Percentiles rank a stretch among this genome's conserved stretches.
These are phyloP conservation scores for Fratercula arctica DNA, from an alignment of 2,797 vertebrate species.

Conservation along the genomic window DNA sequence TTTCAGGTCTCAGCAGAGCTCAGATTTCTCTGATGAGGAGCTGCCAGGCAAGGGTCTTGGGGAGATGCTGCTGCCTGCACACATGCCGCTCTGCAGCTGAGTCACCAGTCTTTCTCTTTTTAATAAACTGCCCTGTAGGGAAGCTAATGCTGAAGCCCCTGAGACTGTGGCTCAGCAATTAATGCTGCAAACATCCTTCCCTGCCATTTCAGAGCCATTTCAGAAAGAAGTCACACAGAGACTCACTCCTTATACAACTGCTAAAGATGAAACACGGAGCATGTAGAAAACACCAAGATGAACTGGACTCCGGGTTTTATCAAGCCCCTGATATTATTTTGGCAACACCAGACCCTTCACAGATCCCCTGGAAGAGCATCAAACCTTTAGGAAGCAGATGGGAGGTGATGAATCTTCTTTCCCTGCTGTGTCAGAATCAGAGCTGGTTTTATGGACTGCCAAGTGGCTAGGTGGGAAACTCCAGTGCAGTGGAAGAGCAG, in stretches of 20 bases:
- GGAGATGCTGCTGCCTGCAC: background rate
- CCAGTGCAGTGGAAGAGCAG: background rate
- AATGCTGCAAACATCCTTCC: slow-evolving; percentile 4
- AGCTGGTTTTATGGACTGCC: background rate
- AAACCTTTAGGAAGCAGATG: slow-evolving; percentile 21
- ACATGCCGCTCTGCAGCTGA: background rate
- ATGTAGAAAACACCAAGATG: background rate
- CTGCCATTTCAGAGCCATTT: background rate
- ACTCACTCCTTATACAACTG: background rate
- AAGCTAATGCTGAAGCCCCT: background rate
- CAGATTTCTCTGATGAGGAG: background rate
- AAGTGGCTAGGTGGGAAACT: background rate
- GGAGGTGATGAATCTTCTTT: slow-evolving; percentile 5
- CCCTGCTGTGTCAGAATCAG: background rate
- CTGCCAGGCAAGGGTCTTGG: background rate
- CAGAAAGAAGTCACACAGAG: background rate
- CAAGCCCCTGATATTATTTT: background rate
- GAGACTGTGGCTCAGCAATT: slow-evolving; percentile 3
- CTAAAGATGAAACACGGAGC: background rate
- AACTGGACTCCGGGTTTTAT: background rate
- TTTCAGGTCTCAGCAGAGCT: background rate
- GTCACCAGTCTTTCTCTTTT: background rate
- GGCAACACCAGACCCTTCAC: background rate
- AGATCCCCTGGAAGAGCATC: slow-evolving; percentile 14
- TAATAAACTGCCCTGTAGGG: slow-evolving; percentile 37